These are phyloP conservation scores for Ormyrus pomaceus DNA, from an alignment of 2,888 invertebrate genomes.

Conservation along the genomic window DNA sequence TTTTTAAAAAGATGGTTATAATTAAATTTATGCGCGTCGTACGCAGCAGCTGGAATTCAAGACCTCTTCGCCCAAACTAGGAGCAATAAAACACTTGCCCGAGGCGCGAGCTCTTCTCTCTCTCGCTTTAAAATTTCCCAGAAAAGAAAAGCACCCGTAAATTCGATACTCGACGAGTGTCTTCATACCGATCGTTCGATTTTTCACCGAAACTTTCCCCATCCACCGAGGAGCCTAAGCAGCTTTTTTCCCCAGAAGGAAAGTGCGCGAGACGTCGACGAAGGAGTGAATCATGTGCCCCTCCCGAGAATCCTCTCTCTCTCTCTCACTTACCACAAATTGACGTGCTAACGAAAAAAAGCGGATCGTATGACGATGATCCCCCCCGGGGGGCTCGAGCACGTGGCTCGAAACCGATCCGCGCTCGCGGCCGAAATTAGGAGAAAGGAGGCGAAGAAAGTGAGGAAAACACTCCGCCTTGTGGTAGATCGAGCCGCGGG, in stretches of 20 bases:
- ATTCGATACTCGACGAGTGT: too few species aligned
- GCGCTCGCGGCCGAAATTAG: constrained; percentile 14
- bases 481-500: too few species aligned
- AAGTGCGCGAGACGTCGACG: background rate
- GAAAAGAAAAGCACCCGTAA: too few species aligned
- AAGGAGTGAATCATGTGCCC: constrained; percentile 29
- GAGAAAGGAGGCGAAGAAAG: constrained; percentile 21
- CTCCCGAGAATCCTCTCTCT: constrained; percentile 25
- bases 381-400: constrained; percentile 6
- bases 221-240: constrained; percentile 1
- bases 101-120: too few species aligned
- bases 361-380: constrained; percentile 23
- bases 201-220: constrained; percentile 27
- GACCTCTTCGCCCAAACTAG: too few species aligned
- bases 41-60: too few species aligned
- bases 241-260: constrained; percentile 18
- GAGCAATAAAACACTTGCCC: too few species aligned
- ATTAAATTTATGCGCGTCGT: too few species aligned
- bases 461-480: constrained; percentile 31
- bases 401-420: constrained; percentile 40
- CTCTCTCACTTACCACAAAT: constrained; percentile 26
- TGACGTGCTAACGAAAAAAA: background rate
- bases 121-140: too few species aligned
- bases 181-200: too few species aligned
- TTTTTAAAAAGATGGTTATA: too few species aligned